phyloP scores from a whole-genome alignment of 2,113 vertebrate genomes.

The Tragelaphus buxtoni region DNA sequence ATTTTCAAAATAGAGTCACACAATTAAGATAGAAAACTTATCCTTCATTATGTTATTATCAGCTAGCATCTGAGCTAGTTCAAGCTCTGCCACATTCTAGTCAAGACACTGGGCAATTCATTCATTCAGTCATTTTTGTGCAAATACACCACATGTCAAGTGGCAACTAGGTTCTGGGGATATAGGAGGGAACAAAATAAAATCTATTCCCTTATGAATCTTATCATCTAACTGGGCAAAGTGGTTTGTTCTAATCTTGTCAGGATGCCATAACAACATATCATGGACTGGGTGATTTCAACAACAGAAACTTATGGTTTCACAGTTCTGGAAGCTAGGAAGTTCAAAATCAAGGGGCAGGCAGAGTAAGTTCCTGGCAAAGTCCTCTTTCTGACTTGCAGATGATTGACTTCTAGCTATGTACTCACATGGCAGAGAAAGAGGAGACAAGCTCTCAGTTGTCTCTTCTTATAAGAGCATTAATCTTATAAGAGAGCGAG shows the following conservation, averaged over 20 bases:
- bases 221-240: not conserved
- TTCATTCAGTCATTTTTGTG: not conserved
- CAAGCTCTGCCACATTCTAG: not conserved
- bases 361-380: not conserved
- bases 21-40: not conserved
- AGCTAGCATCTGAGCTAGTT: not conserved
- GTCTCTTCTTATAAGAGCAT: not conserved
- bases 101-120: not conserved
- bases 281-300: not conserved
- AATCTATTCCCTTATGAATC: not conserved
- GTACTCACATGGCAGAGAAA: not conserved
- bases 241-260: not conserved
- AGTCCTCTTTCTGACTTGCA: not conserved
- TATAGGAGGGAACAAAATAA: not conserved
- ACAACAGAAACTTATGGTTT: not conserved
- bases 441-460: not conserved
- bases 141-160: not conserved
- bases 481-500: not conserved
- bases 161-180: not conserved
- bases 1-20: not conserved
- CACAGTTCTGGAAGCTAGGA: not conserved
- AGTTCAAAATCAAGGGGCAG: not conserved
- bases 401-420: not conserved
- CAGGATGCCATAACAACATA: not conserved
- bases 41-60: not conserved